These are phyloP conservation scores for Epistrophella euchroma DNA, from an alignment of 2,888 invertebrate genomes.

Conservation along the genomic window DNA sequence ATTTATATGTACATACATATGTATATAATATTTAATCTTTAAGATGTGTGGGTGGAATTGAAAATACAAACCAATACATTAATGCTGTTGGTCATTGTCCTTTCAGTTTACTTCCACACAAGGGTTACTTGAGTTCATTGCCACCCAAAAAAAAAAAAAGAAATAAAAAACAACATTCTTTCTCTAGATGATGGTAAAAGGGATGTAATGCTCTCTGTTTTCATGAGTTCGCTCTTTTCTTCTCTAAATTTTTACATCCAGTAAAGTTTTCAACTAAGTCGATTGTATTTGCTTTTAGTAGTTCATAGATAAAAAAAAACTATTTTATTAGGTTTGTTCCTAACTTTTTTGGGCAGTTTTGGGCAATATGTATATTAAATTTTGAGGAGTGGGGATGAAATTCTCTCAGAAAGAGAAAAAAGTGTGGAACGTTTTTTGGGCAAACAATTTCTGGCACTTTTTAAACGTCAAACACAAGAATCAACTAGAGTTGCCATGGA, in stretches of 20 bases:
- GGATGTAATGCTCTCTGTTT: slow-evolving; percentile 39
- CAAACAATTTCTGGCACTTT: no score
- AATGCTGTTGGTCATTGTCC: slow-evolving; percentile 50
- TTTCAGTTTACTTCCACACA: slow-evolving; percentile 42
- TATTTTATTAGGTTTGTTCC: no score
- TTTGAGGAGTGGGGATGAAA: no score
- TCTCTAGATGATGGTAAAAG: background rate
- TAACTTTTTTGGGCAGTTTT: no score
- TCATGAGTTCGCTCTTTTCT: slow-evolving; percentile 44
- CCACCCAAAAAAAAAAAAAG: slow-evolving; percentile 56
- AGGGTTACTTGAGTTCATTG: slow-evolving; percentile 69
- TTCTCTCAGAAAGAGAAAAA: no score
- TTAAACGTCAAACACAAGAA: no score
- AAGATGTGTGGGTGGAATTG: background rate
- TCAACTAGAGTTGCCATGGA: no score
- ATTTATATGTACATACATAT: no score
- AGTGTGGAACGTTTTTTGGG: no score
- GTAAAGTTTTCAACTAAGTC: background rate
- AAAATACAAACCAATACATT: background rate
- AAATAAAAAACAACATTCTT: background rate
- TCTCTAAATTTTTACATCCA: slow-evolving; percentile 14
- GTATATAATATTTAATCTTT: no score
- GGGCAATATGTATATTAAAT: no score
- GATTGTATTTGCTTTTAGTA: background rate
- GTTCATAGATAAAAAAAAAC: no score